Evolutionary conservation across 2,888 invertebrate genomes (phyloP).

Genomic region (Drosophila basisetae): DNA sequence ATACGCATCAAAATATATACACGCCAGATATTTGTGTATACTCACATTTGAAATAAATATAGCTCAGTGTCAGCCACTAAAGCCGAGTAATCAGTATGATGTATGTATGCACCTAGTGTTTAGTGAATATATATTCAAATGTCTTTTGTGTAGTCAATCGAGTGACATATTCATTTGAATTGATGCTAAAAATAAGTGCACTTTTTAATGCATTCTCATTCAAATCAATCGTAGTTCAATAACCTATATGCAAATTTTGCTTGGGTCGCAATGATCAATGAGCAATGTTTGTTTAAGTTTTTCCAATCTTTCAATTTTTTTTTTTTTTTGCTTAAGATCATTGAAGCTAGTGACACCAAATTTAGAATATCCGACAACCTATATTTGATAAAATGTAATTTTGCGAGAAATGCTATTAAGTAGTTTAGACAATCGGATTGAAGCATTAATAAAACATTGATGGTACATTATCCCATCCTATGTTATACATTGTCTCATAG

Average conservation of each 20-base stretch:
- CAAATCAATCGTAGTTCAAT: background rate
- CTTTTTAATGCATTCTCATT: slow-evolving; percentile 7
- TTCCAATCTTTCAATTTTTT: background rate
- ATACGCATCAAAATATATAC: background rate
- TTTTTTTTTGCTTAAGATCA: background rate
- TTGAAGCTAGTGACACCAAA: background rate
- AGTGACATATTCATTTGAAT: slow-evolving; percentile 10
- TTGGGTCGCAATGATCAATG: background rate
- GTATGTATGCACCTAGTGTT: slow-evolving; percentile 20
- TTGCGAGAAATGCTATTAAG: background rate
- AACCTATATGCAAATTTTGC: background rate
- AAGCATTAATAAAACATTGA: background rate
- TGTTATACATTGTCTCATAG: background rate
- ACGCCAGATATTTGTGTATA: slow-evolving; percentile 1
- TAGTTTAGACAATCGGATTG: background rate
- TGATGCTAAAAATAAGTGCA: slow-evolving; percentile 6
- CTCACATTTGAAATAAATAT: background rate
- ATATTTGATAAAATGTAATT: background rate
- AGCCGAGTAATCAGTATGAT: background rate
- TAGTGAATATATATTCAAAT: background rate
- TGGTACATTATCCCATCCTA: background rate
- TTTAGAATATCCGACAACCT: background rate
- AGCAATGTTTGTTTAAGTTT: background rate
- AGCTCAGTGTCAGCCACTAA: slow-evolving; percentile 4
- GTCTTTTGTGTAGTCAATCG: slow-evolving; percentile 7